phyloP scores from a whole-genome alignment of 1,140 invertebrate genomes.

The Macrotrachela quadricornifera region DNA sequence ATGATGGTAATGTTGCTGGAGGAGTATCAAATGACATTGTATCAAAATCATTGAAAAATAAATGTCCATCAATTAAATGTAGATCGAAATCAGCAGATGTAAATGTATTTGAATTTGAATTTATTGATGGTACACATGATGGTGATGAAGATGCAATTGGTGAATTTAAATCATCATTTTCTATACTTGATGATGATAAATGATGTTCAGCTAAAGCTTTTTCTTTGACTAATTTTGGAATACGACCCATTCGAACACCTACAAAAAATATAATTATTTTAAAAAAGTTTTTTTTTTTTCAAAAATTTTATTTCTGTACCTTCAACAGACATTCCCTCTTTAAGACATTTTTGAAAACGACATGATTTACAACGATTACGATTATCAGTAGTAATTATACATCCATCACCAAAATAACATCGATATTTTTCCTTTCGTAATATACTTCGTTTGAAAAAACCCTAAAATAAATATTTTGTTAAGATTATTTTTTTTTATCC shows the following conservation, averaged over 20 bases:
- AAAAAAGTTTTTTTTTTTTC: not conserved
- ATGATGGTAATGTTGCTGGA: too few species aligned
- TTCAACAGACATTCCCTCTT: constrained; percentile 23
- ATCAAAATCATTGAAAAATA: too few species aligned
- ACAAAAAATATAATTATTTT: too few species aligned
- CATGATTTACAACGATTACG: constrained; percentile 27
- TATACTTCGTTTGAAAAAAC: constrained; percentile 10
- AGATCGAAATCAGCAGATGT: not conserved
- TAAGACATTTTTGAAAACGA: constrained; percentile 20
- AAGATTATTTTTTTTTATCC: too few species aligned
- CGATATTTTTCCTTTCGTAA: constrained; percentile 17
- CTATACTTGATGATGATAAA: not conserved
- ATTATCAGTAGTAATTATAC: constrained; percentile 21
- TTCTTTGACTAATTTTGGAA: constrained; percentile 26
- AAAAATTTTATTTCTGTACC: too few species aligned
- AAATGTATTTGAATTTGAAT: not conserved
- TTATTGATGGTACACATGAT: not conserved
- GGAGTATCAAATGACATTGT: too few species aligned
- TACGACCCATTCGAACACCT: constrained; percentile 19
- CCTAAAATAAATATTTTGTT: not conserved
- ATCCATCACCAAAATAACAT: constrained; percentile 24
- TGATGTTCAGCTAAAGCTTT: constrained; percentile 13
- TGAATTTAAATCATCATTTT: too few species aligned
- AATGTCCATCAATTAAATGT: not conserved
- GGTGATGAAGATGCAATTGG: too few species aligned